These are phyloP conservation scores for Pomatorhinus ruficollis DNA, from an alignment of 2,113 vertebrate species.

Conservation along the genomic window DNA sequence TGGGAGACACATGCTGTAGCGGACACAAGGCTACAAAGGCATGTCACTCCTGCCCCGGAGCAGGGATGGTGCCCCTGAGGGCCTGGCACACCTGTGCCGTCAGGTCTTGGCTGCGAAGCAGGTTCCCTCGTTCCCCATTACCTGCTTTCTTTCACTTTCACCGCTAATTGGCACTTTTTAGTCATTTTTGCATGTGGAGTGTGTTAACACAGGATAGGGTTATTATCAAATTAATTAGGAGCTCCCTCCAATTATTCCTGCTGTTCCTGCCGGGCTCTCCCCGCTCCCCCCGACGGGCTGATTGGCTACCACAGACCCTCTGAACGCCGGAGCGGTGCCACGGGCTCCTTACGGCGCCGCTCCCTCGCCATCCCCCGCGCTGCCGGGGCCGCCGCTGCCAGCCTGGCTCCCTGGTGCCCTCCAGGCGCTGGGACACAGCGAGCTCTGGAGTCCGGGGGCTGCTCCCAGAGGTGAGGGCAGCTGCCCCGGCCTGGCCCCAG, in stretches of 20 bases:
- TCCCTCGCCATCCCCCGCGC: background rate
- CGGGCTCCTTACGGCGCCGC: background rate
- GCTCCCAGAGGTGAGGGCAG: accelerated
- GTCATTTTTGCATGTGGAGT: constrained; percentile 36
- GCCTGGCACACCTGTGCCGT: background rate
- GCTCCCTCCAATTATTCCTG: constrained; percentile 64
- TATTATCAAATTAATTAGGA: constrained; percentile 72
- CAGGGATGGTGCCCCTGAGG: background rate
- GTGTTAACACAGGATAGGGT: constrained; percentile 37
- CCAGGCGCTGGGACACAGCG: accelerated
- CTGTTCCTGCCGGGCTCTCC: constrained; percentile 43
- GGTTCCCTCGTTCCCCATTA: background rate
- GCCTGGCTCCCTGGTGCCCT: accelerated
- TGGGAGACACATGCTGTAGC: accelerated
- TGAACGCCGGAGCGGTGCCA: background rate
- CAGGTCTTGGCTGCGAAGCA: background rate
- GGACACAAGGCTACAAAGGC: background rate
- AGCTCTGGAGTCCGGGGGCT: accelerated
- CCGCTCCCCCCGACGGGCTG: background rate
- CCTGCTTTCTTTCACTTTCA: background rate
- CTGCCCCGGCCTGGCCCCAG: accelerated
- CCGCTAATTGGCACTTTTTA: constrained; percentile 45
- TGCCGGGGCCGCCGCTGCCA: background rate
- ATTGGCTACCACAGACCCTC: background rate
- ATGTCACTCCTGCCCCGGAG: accelerated